Base-by-base conservation (phyloP, 1,140 invertebrate species). In the Cydia amplana region DNA sequence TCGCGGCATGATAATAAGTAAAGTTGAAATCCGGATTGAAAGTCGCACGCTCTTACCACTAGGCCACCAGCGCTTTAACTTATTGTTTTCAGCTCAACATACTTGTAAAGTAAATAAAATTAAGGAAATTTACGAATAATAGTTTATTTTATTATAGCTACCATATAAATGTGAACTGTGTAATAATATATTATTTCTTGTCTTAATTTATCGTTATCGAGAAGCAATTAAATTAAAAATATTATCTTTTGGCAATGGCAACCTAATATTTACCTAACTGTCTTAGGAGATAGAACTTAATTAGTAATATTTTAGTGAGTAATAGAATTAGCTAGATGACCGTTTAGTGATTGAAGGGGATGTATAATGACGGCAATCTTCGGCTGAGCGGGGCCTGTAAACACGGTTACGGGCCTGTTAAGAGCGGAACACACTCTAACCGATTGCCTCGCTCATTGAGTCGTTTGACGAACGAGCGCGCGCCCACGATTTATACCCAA, bases 391-490 rank as follows among this genome's bases (percentile, higher is more conserved):
- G 28, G 36, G 76, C 80, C 79, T 79, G 80, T 75, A 80, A 83
- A 82, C 83, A 80, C 28, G 76, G 78, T 86, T 78, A 83, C 80
- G 77, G 75, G 73, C 78, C 75, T 77, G 82, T 86, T 84, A 84
- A 82, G 74, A 75, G 76, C 75, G 76, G 79, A 81, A 85, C 83
- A 84, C 87, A 89, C 87, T 91, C 87, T 86, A 91, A 85, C 79
- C 86, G 87, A 89, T 91, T 89, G 86, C 83, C 76, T 84, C 82
- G 76, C 82, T 86, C 82, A 87, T 85, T 83, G 87, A 80, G 79
- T 81, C 83, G 80, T 85, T 87, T 88, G 87, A 91, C 80, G 79
- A 81, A 84, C 79, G 83, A 83, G 78, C 79, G 74, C 77, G 51
- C 76, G 77, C 75, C 78, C 77, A 78, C 83, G 82, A 85, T 88